Evolutionary conservation across 2,113 vertebrate species (phyloP), one percentile per base, ranked within the genome.

Genomic region (Tyto alba): DNA sequence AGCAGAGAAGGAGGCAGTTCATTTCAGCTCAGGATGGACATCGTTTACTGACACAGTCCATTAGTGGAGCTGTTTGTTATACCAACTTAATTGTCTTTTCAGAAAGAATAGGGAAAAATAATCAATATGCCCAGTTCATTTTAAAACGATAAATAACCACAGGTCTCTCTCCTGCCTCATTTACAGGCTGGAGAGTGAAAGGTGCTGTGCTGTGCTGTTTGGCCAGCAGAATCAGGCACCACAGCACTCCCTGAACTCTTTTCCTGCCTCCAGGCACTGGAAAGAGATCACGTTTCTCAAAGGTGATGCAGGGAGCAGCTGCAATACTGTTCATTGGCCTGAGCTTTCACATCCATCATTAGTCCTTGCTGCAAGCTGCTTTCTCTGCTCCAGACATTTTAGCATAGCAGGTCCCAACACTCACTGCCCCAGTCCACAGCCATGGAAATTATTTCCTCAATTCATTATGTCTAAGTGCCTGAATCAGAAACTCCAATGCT

Each of bases 91-190:
- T 56, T 0, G 21, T 47, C 52, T 63, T 92, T 95, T 95, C 73
- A 89, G 93, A 92, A 88, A 88, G 80, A 95, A 92, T 79, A 56
- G 55, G 50, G 34, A 13, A 87, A 95, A 96, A 82, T 78, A 96
- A 97, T 97, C 91, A 95, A 96, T 96, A 95, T 68, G 53, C 69
- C 45, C 43, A 64, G 95, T 96, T 96, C 48, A 89, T 96, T 95
- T 93, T 29, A 89, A 91, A 96, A 60, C 5, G 9, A 94, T 94
- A 91, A 95, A 94, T 95, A 95, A 96, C 60, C 47, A 53, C 52
- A 78, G 48, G 52, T 71, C 30, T 91, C 34, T 89, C 60, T 77
- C 56, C 53, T 83, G 45, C 50, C 73, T 95, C 0, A 2, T 86
- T 27, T 59, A 14, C 47, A 47, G 15, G 53, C 38, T 81, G 66